Base-by-base conservation (phyloP, 2,113 vertebrate species). In the Zosterops borbonicus region DNA sequence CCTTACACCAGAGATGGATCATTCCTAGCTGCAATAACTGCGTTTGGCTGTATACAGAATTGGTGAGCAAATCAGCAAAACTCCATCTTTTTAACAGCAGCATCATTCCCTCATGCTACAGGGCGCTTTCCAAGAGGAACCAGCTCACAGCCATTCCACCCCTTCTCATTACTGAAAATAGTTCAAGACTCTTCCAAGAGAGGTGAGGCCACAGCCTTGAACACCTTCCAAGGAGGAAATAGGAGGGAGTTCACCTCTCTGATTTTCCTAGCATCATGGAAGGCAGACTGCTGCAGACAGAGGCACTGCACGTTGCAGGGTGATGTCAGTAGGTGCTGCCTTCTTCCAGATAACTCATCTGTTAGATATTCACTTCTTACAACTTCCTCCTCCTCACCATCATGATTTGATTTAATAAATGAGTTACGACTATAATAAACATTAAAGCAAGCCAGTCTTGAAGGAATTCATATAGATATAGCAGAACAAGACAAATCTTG, bases 201-300 rank as follows among this genome's bases (percentile, higher is more conserved):
- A 96, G 92, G 92, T 95, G 92, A 96, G 86, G 85, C 94, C 58
- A 78, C 58, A 94, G 83, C 77, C 83, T 90, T 96, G 95, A 96
- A 89, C 29, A 81, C 27, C n/a, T 90, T 95, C 95, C 96, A 96
- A 93, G 76, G 75, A 95, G 94, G 93, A 96, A 97, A 96, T 46
- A 96, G 64, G 69, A 96, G 82, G 83, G 88, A 96, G 89, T 87
- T 95, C 86, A 92, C 76, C 47, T 81, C 68, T 69, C 80, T 68
- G 83, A 89, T 95, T 97, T 95, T 95, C 73, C 90, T 93, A 90
- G 83, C 8, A 2, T 60, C 3, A 1, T 88, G 73, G 80, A 95
- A 95, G 92, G 60, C 95, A 94, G 80, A 89, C 69, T 92, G 69
- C 90, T 90, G 56, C 92, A 96, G 95, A 93, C 94, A 90, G 75